Base-by-base conservation (phyloP, 2,888 invertebrate genomes). In the Leptopilina myrica region DNA sequence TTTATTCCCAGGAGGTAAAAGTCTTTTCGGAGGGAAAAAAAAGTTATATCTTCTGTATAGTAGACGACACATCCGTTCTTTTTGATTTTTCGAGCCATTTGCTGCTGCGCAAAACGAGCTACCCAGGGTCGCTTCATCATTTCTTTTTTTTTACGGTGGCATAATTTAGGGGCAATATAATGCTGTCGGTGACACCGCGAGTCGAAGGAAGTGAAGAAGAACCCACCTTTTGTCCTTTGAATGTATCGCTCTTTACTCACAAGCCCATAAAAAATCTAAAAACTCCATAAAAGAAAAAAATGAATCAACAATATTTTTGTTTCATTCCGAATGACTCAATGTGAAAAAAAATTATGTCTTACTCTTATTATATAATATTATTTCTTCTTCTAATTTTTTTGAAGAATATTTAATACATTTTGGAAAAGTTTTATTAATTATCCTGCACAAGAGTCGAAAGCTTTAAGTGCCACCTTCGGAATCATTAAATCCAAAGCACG, bases 101-200 rank as follows among this genome's bases (percentile, higher is more conserved):
- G 80, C 84, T 78, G 77, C 69, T 56, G 64, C 80, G 79, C 78
- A 81, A 76, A 81, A 78, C 80, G 80, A 76, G 81, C 79, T 53
- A 56, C 33, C 69, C 8, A n/a, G 33, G 53, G 80, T 20, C 81
- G 83, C 83, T 85, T 85, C 85, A 84, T 86, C 84, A 83, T 79
- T 80, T 86, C 87, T 49, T 49, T 49, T 49, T 49, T 20, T 87
- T 87, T 87, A 87, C 83, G 86, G 82, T 79, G 85, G 82, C 83
- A 86, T 87, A 87, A 87, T 86, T 87, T 85, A 83, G 80, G 82
- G 84, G 77, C 81, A 79, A 82, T 87, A 86, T 87, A 86, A 84
- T 85, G 81, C 46, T 76, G 14, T 46, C 40, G 76, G 46, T 76
- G 76, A 9, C 9, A 73, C n/a, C 26, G 26, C 20, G 9, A 73